Conservation (phyloP, 2,888 invertebrate genomes). For the Gisinianus flammeolus region DNA sequence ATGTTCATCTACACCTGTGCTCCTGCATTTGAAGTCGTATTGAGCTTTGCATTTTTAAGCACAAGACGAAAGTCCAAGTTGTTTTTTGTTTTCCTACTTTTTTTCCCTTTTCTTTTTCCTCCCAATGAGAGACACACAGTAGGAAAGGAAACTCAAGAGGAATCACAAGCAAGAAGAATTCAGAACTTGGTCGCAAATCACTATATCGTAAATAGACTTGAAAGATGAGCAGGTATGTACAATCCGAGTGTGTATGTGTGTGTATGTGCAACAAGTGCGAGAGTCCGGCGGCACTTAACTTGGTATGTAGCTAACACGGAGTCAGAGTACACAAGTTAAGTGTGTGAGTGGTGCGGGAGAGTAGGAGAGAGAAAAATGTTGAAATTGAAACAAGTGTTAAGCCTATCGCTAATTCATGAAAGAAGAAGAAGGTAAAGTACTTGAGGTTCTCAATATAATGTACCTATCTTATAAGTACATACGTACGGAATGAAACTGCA, state of each 20-base stretch:
- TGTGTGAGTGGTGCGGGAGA: not conserved
- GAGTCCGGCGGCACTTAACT: not conserved
- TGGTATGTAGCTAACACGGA: not conserved
- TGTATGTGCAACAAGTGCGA: not conserved
- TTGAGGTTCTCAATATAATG: not conserved
- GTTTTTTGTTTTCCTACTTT: too few relatives aligned
- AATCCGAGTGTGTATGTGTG: not conserved
- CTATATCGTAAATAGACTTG: not conserved
- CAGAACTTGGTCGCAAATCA: not conserved
- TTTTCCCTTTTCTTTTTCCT: too few relatives aligned
- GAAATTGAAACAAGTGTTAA: constrained; percentile 9
- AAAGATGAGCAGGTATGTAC: not conserved
- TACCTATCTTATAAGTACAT: not conserved
- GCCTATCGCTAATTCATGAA: constrained; percentile 5
- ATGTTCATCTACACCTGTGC: too few relatives aligned
- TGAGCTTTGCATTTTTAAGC: too few relatives aligned
- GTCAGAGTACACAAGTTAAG: not conserved
- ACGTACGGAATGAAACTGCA: constrained; percentile 6
- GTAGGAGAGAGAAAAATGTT: constrained; percentile 3
- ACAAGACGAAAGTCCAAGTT: too few relatives aligned
- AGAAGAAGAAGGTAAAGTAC: not conserved
- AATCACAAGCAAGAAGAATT: not conserved
- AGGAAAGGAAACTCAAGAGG: not conserved
- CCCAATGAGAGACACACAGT: not conserved
- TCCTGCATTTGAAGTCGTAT: too few relatives aligned